A percentile compares a stretch with the other conserved stretches of the same genome.
These are phyloP conservation scores for Pristionchus fissidentatus DNA, from an alignment of 2,888 invertebrate species.

Conservation along the genomic window DNA sequence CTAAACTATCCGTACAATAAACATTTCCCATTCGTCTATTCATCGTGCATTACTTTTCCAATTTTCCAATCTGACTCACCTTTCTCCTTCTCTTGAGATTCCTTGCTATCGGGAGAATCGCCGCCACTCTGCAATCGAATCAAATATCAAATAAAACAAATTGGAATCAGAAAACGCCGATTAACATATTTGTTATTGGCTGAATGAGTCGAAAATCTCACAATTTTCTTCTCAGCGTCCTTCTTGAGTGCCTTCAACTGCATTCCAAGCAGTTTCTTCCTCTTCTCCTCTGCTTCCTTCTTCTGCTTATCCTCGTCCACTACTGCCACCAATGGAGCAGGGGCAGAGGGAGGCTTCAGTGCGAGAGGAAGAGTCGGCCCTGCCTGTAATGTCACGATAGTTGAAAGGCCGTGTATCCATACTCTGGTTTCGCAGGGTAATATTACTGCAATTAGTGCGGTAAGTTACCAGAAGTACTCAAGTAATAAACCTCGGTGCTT, in stretches of 20 bases:
- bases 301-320: constrained; percentile 36
- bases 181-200: not conserved
- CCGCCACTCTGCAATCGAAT: constrained; percentile 1
- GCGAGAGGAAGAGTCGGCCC: constrained; percentile 35
- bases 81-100: constrained; percentile 15
- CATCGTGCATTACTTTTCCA: not conserved
- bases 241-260: constrained; percentile 47
- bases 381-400: not conserved
- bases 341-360: constrained; percentile 23
- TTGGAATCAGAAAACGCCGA: not conserved
- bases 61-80: constrained; percentile 7
- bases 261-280: constrained; percentile 42
- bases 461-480: not conserved
- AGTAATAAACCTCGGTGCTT: too few species aligned
- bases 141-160: not conserved
- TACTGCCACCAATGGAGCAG: constrained; percentile 2
- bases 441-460: not conserved
- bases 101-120: constrained; percentile 41
- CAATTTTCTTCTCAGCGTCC: constrained; percentile 43
- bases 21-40: too few species aligned
- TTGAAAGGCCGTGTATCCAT: not conserved
- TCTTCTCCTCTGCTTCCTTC: constrained; percentile 40
- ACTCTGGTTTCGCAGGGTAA: not conserved
- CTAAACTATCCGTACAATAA: not conserved
- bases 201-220: not conserved